phyloP scores from a whole-genome alignment of 2,797 vertebrate species.

The Hoplostethus atlanticus region DNA sequence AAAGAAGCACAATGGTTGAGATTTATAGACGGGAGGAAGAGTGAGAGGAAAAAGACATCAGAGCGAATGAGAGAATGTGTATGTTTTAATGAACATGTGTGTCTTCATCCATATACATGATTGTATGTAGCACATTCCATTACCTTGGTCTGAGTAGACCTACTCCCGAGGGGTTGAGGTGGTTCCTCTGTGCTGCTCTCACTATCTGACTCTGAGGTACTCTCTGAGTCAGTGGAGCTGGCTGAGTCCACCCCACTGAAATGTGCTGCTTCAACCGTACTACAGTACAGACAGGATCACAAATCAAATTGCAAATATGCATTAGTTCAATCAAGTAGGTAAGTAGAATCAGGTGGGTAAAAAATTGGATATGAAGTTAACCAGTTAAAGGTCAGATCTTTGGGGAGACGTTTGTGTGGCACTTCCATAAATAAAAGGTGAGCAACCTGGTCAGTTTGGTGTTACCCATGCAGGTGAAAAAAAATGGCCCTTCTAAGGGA shows the following conservation, averaged over 20 bases:
- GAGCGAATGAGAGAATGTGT: background rate
- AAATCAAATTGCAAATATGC: constrained; percentile 7
- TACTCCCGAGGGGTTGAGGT: constrained; percentile 48
- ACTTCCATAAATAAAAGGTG: too few relatives aligned
- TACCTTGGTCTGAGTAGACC: constrained; percentile 83
- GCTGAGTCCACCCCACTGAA: constrained; percentile 86
- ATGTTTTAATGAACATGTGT: background rate
- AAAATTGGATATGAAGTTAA: too few relatives aligned
- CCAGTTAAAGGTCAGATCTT: too few relatives aligned
- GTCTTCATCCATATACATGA: background rate
- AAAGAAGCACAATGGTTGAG: constrained; percentile 3
- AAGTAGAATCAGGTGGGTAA: too few relatives aligned
- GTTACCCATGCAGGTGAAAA: too few relatives aligned
- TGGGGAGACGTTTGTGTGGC: too few relatives aligned
- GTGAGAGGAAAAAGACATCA: background rate
- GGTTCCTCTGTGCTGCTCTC: constrained; percentile 85
- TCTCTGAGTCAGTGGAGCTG: constrained; percentile 91
- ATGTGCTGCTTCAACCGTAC: constrained; percentile 85
- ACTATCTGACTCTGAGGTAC: constrained; percentile 88
- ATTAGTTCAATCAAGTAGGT: too few relatives aligned
- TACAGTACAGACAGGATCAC: constrained; percentile 34
- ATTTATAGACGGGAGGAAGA: background rate
- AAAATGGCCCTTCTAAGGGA: background rate
- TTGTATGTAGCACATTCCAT: background rate
- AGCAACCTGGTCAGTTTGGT: too few relatives aligned